Evolutionary conservation across 2,888 invertebrate genomes (phyloP).

Genomic region (Noctua pronuba): DNA sequence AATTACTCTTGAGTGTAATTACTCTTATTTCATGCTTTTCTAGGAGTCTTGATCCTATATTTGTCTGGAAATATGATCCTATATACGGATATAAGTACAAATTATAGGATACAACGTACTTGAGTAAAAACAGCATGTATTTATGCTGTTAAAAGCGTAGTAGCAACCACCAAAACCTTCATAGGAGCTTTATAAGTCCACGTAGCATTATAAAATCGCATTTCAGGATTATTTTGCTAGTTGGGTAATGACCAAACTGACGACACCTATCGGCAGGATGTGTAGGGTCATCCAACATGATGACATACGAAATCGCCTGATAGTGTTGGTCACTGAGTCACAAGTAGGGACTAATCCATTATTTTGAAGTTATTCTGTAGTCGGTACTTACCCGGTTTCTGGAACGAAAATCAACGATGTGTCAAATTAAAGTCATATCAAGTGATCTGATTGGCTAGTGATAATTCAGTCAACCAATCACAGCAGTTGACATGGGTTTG

Average conservation of each 20-base stretch:
- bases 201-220: no score
- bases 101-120: no score
- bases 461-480: background rate
- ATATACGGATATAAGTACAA: no score
- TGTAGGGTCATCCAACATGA: constrained; percentile 3
- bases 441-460: background rate
- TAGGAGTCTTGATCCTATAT: no score
- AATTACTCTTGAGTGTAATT: no score
- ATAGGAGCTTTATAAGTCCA: no score
- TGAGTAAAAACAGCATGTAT: no score
- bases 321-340: background rate
- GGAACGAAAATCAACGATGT: background rate
- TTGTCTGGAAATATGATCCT: no score
- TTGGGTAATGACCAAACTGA: constrained; percentile 11
- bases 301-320: constrained; percentile 7
- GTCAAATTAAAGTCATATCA: background rate
- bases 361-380: background rate
- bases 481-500: background rate
- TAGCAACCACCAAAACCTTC: no score
- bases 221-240: no score
- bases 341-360: background rate
- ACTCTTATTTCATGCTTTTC: no score
- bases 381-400: background rate
- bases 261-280: constrained; percentile 2
- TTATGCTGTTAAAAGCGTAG: no score